Evolutionary conservation across 2,888 invertebrate species (phyloP), one percentile per base, ranked within the genome.

Genomic region (Erynnis tages): DNA sequence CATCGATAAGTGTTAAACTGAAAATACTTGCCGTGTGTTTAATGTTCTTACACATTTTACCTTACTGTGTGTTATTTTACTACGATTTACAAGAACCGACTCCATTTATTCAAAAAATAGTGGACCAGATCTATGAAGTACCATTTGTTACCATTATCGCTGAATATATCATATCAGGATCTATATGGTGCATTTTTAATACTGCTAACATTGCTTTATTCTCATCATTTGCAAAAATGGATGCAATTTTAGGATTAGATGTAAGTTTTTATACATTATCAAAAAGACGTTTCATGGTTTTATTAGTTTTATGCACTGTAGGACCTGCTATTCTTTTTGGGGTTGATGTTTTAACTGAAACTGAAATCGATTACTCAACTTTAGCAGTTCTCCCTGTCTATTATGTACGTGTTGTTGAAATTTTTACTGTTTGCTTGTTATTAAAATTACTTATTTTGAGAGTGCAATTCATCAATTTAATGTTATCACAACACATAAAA

Each of bases 401-500:
- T 14, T 50, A 27, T 32, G 57, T 69, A 35, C 77, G 79, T 55
- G 67, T 76, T 50, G 55, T 81, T 0, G 75, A 81, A 63, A 64
- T 78, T 32, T 40, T 70, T 3, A 38, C 65, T 1, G 76, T 82
- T 55, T 76, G 72, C 50, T 62, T 71, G 48, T 58, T 69, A 55
- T 70, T 81, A 21, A 55, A 55, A 8, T 70, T 74, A 70, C 38
- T 80, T 3, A 71, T 60, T 11, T 10, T 55, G 2, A 70, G 82
- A 53, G 55, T 83, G 3, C 21, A 19, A 13, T 29, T 75, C 10
- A 66, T 82, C 13, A 82, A 82, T 49, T 56, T 61, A 4, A 68
- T 74, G 57, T 35, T 81, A 11, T 47, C 60, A 6, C 66, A 67
- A 40, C 73, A 77, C 45, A 55, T 72, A 17, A 57, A 66, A 46